These are phyloP conservation scores for Lasioglossum vierecki DNA, from an alignment of 2,888 invertebrate species.

Conservation along the genomic window DNA sequence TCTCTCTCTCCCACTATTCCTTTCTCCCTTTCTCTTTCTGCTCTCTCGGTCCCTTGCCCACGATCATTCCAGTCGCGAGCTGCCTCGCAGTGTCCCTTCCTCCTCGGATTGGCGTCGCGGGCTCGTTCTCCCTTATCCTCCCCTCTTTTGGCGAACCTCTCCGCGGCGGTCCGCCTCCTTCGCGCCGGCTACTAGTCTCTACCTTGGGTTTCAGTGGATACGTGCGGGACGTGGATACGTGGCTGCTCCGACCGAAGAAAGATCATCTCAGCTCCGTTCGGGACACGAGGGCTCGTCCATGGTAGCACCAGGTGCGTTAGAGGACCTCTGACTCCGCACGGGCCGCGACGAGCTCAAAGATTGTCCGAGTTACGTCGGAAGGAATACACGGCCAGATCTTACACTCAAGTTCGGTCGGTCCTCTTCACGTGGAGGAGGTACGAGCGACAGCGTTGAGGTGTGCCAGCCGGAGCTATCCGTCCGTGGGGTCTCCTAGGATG, in stretches of 20 bases:
- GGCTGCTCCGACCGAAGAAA: conserved; percentile 32
- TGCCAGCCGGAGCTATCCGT: neutral
- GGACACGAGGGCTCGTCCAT: neutral
- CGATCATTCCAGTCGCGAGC: conserved; percentile 32
- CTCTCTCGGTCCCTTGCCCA: neutral
- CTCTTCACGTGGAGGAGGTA: neutral
- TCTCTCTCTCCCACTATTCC: neutral
- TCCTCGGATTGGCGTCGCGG: conserved; percentile 11
- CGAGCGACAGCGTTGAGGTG: neutral
- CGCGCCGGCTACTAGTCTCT: conserved; percentile 61
- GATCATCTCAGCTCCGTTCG: neutral
- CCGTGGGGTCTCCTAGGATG: neutral
- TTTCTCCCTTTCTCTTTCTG: neutral
- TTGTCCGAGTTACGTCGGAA: neutral
- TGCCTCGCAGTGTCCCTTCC: conserved; percentile 14
- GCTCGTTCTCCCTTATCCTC: conserved; percentile 31
- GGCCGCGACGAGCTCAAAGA: neutral
- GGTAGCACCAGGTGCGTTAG: neutral
- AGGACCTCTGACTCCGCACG: neutral
- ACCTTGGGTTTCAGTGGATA: conserved; percentile 65
- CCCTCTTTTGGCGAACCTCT: conserved; percentile 27
- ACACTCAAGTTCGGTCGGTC: neutral
- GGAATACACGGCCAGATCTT: neutral
- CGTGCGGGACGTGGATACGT: conserved; percentile 35
- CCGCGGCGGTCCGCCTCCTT: conserved; percentile 39